Conservation (phyloP, 2,113 vertebrate genomes). For the Hystrix cristata region DNA sequence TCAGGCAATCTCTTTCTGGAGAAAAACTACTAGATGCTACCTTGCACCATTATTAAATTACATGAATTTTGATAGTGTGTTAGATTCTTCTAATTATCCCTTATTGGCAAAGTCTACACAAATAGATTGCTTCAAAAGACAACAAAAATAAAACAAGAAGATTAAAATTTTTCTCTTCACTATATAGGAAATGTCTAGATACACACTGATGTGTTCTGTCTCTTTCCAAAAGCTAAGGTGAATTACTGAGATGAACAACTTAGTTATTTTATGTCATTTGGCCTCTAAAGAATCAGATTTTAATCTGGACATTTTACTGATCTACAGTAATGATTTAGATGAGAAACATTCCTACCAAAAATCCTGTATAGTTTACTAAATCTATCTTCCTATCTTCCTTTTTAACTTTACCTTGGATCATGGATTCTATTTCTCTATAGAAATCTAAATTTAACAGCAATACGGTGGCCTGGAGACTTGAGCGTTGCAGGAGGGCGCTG, state of each 20-base stretch:
- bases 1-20: neutral
- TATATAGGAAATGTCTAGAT: neutral
- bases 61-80: neutral
- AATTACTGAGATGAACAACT: neutral
- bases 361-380: neutral
- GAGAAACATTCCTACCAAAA: neutral
- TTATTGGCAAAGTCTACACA: slow-evolving; percentile 31
- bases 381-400: neutral
- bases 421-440: neutral
- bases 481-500: neutral
- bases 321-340: neutral
- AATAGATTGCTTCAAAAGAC: neutral
- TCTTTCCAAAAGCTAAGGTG: neutral
- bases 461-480: neutral
- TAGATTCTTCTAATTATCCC: slow-evolving; percentile 33
- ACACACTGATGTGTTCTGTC: neutral
- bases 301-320: slow-evolving; percentile 18
- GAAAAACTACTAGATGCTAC: neutral
- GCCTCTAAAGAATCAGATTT: neutral
- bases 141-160: slow-evolving; percentile 10
- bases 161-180: neutral
- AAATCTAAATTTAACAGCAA: neutral
- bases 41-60: neutral
- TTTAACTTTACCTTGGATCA: neutral
- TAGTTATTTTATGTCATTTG: neutral